Evolutionary conservation across 2,113 vertebrate genomes (phyloP), one percentile per base, ranked within the genome.

Genomic region (Festucalex cinctus): DNA sequence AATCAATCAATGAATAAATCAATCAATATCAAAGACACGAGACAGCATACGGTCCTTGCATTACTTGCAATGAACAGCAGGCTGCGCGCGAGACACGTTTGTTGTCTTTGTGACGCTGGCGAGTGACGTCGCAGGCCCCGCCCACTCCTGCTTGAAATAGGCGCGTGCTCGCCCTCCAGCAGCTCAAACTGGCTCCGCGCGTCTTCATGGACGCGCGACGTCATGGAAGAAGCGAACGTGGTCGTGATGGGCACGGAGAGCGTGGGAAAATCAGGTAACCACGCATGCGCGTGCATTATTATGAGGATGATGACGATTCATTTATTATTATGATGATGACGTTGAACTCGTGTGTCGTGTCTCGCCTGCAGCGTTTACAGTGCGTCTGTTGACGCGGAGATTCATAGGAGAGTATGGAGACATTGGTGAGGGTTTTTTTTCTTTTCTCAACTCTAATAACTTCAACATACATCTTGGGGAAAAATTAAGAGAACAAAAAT

Each of bases 351-450:
- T 58, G 13, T 63, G 54, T 65, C 39, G 64, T 48, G 10, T 65
- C 74, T 81, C 73, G 22, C 88, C 28, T 32, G 28, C 28, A 95
- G 94, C 94, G 14, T 77, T 95, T 62, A 93, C 92, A 0, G 94
- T 95, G 59, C 93, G 94, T 37, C 94, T 95, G 74, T 81, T 95
- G 35, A 95, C 94, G 12, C 86, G 93, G 36, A 92, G 93, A 63
- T 95, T 95, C 77, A 95, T 95, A 0, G 94, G 94, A 49, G 94
- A 95, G 69, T 95, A 95, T 0, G 94, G 94, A 71, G 91, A 95
- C 59, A 93, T 94, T 48, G 92, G 94, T 95, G 76, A 89, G 89
- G 86, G 16, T 26, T 6, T 26, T 17, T 39, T 48, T 20, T 20
- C 10, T 14, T n/a, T n/a, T n/a, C 13, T 19, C 53, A 37, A n/a